Evolutionary conservation across 2,797 vertebrate genomes (phyloP), one percentile per base, ranked within the genome.

Genomic region (Diglossa cyanea): DNA sequence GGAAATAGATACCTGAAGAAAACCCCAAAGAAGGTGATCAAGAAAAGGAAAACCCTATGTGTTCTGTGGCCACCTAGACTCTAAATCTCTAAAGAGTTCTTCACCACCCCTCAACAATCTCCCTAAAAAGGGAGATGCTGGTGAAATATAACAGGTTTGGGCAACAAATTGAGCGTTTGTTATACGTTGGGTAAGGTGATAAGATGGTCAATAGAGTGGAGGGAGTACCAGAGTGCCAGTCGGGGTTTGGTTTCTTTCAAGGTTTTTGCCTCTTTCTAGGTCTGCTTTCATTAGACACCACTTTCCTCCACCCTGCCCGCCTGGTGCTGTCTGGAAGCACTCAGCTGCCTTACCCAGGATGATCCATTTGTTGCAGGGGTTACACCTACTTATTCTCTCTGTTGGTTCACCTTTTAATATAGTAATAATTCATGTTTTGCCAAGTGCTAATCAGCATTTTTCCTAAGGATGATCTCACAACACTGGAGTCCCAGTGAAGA

Each of bases 21-120:
- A 61, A 4, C 1, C 0, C 5, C 17, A 44, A 39, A 39, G 23
- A 17, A 47, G 1, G 20, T 9, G 20, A 21, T 54, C 6, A 63
- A 57, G 51, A 39, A 90, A 86, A 81, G 13, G 17, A 54, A 78
- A 28, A 11, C 11, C 9, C 23, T 31, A 6, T 0, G 0, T 40
- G 11, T 26, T 66, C 53, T 60, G 2, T 40, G 17, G 40, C 31
- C 39, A 76, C 5, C 5, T 44, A 54, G 62, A 37, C 3, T 47
- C 75, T 17, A 55, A 61, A 68, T 37, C 35, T 65, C 17, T 68
- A 54, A 53, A 67, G 9, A 31, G 8, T 13, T 65, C 53, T 74
- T 58, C 13, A 57, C 25, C 13, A 45, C 3, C 9, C 40, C 17
- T 9, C 24, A 47, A 18, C 7, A 57, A 31, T 39, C 35, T 35